phyloP scores from a whole-genome alignment of 1,140 invertebrate genomes.

The Drosophila simulans region DNA sequence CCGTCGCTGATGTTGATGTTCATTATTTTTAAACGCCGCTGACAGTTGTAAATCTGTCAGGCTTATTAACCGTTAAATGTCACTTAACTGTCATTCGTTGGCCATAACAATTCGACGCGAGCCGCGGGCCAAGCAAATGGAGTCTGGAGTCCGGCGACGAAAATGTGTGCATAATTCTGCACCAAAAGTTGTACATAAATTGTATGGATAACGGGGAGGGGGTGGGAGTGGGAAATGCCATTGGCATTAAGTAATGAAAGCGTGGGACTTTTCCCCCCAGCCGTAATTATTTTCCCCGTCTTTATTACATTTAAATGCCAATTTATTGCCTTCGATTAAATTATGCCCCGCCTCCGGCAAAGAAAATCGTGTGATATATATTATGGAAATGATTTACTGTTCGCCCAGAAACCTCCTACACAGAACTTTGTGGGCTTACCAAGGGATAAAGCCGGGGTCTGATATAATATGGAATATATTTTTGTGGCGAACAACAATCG shows the following conservation, averaged over 20 bases:
- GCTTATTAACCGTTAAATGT: slow-evolving; percentile 83
- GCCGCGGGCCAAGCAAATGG: slow-evolving; percentile 41
- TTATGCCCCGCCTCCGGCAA: slow-evolving; percentile 33
- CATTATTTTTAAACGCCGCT: slow-evolving; percentile 79
- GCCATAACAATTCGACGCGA: slow-evolving; percentile 48
- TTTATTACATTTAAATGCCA: slow-evolving; percentile 83
- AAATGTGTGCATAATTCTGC: slow-evolving; percentile 79
- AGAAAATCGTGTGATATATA: slow-evolving; percentile 6
- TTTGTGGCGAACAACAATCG: background rate
- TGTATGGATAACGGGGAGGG: slow-evolving; percentile 12
- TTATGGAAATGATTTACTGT: slow-evolving; percentile 42
- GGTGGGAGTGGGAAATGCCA: slow-evolving; percentile 19
- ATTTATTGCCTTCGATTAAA: slow-evolving; percentile 82
- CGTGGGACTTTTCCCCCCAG: slow-evolving; percentile 31
- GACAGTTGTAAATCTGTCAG: slow-evolving; percentile 83
- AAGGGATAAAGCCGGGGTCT: slow-evolving; percentile 27
- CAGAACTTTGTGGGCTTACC: slow-evolving; percentile 43
- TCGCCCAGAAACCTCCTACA: slow-evolving; percentile 2
- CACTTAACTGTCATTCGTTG: slow-evolving; percentile 78
- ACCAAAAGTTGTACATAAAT: slow-evolving; percentile 59
- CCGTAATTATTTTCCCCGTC: slow-evolving; percentile 78
- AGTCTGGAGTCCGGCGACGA: slow-evolving; percentile 48
- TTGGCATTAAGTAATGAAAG: slow-evolving; percentile 62
- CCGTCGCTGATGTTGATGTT: slow-evolving; percentile 53
- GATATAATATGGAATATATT: slow-evolving; percentile 24